phyloP scores from a whole-genome alignment of 1,140 invertebrate genomes.

The Periplaneta americana region DNA sequence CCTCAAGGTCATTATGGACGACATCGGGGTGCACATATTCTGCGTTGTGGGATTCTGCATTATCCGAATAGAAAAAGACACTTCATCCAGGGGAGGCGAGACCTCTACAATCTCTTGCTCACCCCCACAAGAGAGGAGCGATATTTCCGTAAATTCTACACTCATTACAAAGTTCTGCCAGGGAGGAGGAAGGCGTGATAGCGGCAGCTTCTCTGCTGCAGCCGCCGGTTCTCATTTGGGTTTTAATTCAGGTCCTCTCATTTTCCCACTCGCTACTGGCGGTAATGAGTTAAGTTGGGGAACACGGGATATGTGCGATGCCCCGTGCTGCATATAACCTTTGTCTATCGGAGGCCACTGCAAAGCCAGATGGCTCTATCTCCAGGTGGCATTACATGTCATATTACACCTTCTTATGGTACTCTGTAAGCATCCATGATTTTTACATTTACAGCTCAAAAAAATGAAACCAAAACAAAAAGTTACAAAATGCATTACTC shows the following conservation, averaged over 20 bases:
- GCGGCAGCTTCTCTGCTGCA: not conserved
- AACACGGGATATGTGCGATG: not conserved
- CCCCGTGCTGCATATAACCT: not conserved
- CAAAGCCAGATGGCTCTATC: too few species aligned
- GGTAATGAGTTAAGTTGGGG: not conserved
- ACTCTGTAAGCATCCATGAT: too few species aligned
- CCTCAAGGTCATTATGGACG: too few species aligned
- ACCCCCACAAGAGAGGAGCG: not conserved
- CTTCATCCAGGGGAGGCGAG: not conserved
- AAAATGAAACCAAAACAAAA: too few species aligned
- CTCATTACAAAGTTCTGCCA: not conserved
- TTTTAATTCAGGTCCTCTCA: not conserved
- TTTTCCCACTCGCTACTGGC: not conserved
- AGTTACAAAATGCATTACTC: too few species aligned
- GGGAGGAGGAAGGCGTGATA: not conserved
- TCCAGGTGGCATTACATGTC: too few species aligned
- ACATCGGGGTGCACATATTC: too few species aligned
- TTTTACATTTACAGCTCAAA: too few species aligned
- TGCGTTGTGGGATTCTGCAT: not conserved
- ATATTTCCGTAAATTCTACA: not conserved
- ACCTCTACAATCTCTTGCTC: not conserved
- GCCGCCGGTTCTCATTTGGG: not conserved
- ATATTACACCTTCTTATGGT: too few species aligned
- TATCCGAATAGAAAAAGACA: not conserved
- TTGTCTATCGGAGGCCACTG: too few species aligned